A percentile compares a stretch with the other conserved stretches of the same genome.
phyloP scores from a whole-genome alignment of 1,140 invertebrate species.

The Pteromalus puparum region DNA sequence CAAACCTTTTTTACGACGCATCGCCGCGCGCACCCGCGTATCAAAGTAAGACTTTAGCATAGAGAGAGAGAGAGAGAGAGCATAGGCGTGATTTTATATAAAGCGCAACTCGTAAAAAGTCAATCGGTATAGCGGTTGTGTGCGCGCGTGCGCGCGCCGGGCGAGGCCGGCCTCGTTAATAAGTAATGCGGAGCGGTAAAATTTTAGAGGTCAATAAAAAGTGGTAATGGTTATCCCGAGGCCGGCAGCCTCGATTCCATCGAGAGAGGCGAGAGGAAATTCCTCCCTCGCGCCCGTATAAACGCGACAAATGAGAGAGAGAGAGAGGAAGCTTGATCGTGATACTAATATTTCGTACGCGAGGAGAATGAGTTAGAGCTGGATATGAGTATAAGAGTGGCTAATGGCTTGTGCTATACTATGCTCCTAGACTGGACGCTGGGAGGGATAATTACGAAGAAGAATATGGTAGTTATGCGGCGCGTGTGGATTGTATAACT shows the following conservation, averaged over 20 bases:
- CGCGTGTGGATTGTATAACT: not conserved
- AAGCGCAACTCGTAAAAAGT: constrained; percentile 47
- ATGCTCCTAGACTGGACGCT: not conserved
- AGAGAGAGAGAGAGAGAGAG: not conserved
- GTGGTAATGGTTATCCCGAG: constrained; percentile 39
- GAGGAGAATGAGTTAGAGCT: constrained; percentile 7
- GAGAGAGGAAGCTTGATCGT: not conserved
- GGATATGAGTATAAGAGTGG: not conserved
- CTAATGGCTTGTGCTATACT: not conserved
- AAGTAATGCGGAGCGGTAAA: constrained; percentile 51
- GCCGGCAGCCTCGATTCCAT: constrained; percentile 26
- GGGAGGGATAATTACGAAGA: constrained; percentile 15
- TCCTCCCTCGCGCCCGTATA: not conserved
- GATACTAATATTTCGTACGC: constrained; percentile 42
- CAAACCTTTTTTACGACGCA: constrained; percentile 8
- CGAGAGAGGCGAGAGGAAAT: not conserved
- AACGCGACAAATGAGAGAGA: not conserved
- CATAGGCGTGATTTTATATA: constrained; percentile 43
- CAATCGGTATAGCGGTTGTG: constrained; percentile 38
- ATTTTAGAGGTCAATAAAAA: constrained; percentile 52
- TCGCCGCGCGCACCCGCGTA: not conserved
- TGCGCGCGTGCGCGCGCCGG: not conserved
- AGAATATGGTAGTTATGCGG: not conserved
- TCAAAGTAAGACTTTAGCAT: constrained; percentile 18
- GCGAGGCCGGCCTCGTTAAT: constrained; percentile 46